Base-by-base conservation (phyloP, 2,113 vertebrate genomes). In the Craseonycteris thonglongyai region DNA sequence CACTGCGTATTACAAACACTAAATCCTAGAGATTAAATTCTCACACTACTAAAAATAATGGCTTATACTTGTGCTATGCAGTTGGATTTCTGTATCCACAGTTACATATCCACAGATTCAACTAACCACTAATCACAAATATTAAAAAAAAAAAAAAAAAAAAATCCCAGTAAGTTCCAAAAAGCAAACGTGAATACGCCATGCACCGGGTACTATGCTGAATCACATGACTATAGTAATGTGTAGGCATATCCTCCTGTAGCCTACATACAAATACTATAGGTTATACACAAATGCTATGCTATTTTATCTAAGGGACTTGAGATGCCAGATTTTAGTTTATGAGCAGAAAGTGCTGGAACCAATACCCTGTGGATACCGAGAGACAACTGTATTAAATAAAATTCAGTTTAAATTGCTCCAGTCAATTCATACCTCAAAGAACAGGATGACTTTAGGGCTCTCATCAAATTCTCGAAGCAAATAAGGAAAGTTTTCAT, bases 401-500 rank as follows among this genome's bases (percentile, higher is more conserved):
- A 94, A 71, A 95, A 51, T 83, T 76, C 79, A 87, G 38, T 87
- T 84, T 88, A 30, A 95, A 91, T 49, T 69, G 2, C 0, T 84
- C 78, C 66, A 95, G 91, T 96, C 40, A 96, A 88, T 65, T 66
- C 98, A 98, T 98, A 99, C 99, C 98, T 99, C 99, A 98, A 99
- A 99, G 96, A 99, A 99, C 42, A 99, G 97, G 26, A 99, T 98
- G 82, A 99, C 98, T 86, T 87, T 98, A 91, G 99, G 99, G 75
- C 97, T 97, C 59, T 98, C 98, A 3, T 98, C 98, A 35, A 95
- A 97, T 81, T 98, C 98, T 96, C 98, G 98, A 88, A 99, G 98
- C 93, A 99, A 99, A 95, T 99, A 98, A 68, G 97, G 97, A 88
- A 99, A 99, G 81, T 98, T 98, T 74, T 99, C 99, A 90, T 99